phyloP scores from a whole-genome alignment of 2,113 vertebrate genomes.

The Sceloporus tristichus region DNA sequence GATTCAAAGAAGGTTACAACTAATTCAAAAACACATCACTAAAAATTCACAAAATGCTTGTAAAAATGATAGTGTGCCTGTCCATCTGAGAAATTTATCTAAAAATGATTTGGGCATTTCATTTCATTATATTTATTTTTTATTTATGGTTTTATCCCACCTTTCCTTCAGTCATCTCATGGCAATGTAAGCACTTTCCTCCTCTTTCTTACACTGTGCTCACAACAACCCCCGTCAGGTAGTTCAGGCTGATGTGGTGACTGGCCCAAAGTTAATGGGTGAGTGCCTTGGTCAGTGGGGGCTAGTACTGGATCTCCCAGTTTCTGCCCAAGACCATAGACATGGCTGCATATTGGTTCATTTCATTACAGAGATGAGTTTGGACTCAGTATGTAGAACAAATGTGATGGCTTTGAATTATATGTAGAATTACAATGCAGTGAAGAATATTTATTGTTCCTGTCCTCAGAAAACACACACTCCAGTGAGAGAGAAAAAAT shows the following conservation, averaged over 20 bases:
- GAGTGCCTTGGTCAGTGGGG: background rate
- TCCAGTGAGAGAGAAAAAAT: background rate
- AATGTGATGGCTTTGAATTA: background rate
- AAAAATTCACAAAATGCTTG: too few species aligned
- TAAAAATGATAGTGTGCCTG: too few species aligned
- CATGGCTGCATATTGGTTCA: background rate
- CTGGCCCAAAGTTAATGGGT: background rate
- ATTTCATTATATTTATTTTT: too few species aligned
- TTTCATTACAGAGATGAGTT: background rate
- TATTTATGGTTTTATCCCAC: too few species aligned
- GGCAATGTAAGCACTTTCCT: too few species aligned
- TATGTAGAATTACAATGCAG: constrained; percentile 17
- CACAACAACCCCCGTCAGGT: background rate
- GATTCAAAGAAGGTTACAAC: too few species aligned
- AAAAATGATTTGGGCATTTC: too few species aligned
- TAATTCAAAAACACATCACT: too few species aligned
- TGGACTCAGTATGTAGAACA: background rate
- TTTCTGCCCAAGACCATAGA: background rate
- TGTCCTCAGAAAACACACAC: background rate
- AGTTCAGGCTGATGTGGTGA: background rate
- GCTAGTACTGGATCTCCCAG: background rate
- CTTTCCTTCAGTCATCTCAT: too few species aligned
- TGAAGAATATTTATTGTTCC: constrained; percentile 9
- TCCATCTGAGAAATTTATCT: too few species aligned
- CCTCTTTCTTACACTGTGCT: too few species aligned